phyloP scores from a whole-genome alignment of 2,797 vertebrate species.

The Megalops cyprinoides region DNA sequence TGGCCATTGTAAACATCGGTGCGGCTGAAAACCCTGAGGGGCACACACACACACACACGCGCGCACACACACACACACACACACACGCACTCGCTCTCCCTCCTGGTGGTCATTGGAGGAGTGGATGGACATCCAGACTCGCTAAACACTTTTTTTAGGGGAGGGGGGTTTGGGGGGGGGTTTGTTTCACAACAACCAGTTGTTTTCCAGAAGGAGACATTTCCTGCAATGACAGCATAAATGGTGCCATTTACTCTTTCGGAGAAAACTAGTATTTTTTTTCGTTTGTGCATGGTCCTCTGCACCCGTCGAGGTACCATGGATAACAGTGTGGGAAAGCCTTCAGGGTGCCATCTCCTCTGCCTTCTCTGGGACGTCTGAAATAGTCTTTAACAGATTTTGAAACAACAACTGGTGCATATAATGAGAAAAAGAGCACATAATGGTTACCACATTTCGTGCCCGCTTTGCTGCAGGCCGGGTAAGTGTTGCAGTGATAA shows the following conservation, averaged over 20 bases:
- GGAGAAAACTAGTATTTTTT: background rate
- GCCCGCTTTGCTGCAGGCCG: constrained; percentile 49
- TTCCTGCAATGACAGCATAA: background rate
- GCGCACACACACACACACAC: too few relatives aligned
- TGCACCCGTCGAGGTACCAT: constrained; percentile 23
- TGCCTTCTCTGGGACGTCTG: constrained; percentile 46
- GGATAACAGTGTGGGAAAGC: constrained; percentile 60
- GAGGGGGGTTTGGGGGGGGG: background rate
- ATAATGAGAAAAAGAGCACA: constrained; percentile 42
- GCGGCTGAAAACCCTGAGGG: too few relatives aligned
- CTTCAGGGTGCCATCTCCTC: constrained; percentile 44
- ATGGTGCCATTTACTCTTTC: constrained; percentile 9
- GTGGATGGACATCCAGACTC: background rate
- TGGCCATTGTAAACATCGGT: background rate
- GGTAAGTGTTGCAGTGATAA: constrained; percentile 58
- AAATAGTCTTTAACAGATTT: constrained; percentile 23
- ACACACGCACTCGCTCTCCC: background rate
- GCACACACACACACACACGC: too few relatives aligned
- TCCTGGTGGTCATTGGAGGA: background rate
- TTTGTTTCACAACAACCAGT: background rate
- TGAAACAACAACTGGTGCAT: constrained; percentile 42
- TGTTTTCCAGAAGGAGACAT: background rate
- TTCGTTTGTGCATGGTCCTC: constrained; percentile 5
- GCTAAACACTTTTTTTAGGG: background rate
- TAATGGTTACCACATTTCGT: constrained; percentile 67